Base-by-base conservation (phyloP, 2,797 vertebrate genomes). In the Coilia nasus region DNA sequence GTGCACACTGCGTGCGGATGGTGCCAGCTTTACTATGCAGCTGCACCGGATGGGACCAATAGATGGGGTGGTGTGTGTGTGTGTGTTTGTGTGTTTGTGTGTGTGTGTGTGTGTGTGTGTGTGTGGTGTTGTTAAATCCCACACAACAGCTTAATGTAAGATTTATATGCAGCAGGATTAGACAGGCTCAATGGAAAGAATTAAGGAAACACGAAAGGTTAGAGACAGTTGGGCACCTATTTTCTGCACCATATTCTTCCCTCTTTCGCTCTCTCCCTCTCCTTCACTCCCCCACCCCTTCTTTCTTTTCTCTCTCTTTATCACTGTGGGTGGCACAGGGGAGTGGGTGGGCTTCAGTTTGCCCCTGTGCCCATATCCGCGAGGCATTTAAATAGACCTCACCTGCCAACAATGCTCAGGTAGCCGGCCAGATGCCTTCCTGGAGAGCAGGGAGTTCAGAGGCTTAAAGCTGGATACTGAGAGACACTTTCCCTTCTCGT, bases 91-190 rank as follows among this genome's bases (percentile, higher is more conserved):
- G 12, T 19, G 56, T 57, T 12, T 19, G 56, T 60, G 57, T n/a
- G 2, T 60, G 19, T n/a, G 2, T 19, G 3, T 60, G 57, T 60
- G 57, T 60, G 57, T n/a, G 57, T 60, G 57, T 17, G 57, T 60
- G 57, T 19, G 19, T 50, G 12, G 6, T 6, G 47, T 50, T 1
- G 47, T 81, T 89, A 89, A 84, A 88, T 7, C 59, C 84, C 15
- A 86, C 85, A 89, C 86, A 87, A 83, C 90, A 90, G 90, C 91
- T 93, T 91, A 88, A 85, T 87, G 87, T 89, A 56, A 90, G 88
- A 94, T 93, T 94, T 91, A 92, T 86, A 87, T 86, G 86, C 82
- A 89, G 85, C 86, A 89, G 87, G 90, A 90, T 91, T 92, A 91
- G 62, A 62, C 46, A 50, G 71, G 31, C 9, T 35, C 19, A 10